phyloP scores from a whole-genome alignment of 2,113 vertebrate genomes.

The Eudyptes chrysolophus region DNA sequence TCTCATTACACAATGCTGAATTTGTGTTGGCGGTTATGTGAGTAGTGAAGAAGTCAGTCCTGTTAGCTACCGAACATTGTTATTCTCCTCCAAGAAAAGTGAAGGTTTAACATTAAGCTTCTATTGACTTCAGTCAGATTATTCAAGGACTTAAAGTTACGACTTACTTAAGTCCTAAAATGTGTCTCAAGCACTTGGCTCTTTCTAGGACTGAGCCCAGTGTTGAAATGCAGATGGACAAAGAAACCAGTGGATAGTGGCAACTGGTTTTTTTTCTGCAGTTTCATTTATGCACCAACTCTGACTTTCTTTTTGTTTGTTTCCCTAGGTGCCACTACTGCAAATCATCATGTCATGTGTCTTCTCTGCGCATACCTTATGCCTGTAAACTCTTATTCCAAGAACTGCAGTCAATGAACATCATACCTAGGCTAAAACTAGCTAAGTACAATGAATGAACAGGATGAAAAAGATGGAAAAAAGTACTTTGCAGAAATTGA shows the following conservation, averaged over 20 bases:
- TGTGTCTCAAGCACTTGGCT: background rate
- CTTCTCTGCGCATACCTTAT: constrained; percentile 94
- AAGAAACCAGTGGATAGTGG: background rate
- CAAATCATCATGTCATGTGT: constrained; percentile 95
- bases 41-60: background rate
- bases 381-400: constrained; percentile 99
- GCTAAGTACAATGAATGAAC: constrained; percentile 91
- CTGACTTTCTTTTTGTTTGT: constrained; percentile 15
- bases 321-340: constrained; percentile 95
- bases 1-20: background rate
- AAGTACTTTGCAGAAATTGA: background rate
- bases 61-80: background rate
- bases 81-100: background rate
- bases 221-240: background rate
- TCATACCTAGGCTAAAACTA: constrained; percentile 93
- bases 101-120: background rate
- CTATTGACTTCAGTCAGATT: background rate
- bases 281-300: background rate
- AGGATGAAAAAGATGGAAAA: background rate
- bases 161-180: background rate
- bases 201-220: background rate
- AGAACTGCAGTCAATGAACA: constrained; percentile 99
- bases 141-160: background rate
- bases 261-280: background rate
- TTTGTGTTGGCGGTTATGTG: background rate